Evolutionary conservation across 2,797 vertebrate species (phyloP), one percentile per base, ranked within the genome.

Genomic region (Lutjanus argentimaculatus): DNA sequence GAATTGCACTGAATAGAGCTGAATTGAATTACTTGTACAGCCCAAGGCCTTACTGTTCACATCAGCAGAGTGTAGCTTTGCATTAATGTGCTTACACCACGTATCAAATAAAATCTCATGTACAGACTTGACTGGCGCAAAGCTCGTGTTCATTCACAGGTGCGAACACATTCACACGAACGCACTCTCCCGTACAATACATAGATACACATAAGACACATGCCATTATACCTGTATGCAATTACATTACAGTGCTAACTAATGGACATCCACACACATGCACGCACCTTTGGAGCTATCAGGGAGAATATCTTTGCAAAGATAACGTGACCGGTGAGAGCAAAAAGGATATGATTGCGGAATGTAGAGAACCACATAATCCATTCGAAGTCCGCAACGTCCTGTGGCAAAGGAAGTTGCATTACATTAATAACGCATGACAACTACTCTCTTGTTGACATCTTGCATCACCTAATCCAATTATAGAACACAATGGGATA

Each of bases 301-400:
- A 99, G 93, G 13, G 97, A 96, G 94, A 97, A 97, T 85, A 99
- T 95, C 93, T 99, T 99, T 87, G 95, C 98, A 40, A 99, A 98
- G 77, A 99, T 97, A 82, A 99, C 95, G 0, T 99, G 98, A 76
- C 98, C 98, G 0, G 95, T 90, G 68, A 99, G 97, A 61, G 96
- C 96, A 9, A 99, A 99, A 89, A 99, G 73, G 90, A 99, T 99
- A 94, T 98, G 61, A 46, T 98, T 98, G 81, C 98, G 95, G 95
- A 99, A 98, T 6, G 97, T 97, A 63, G 96, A 95, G 93, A 99
- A 99, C 98, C 98, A 99, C 98, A 99, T 99, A 79, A 96, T 94
- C 98, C 98, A 99, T 84, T 99, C 98, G 16, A 99, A 99, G 91
- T 99, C 98, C 0, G 98, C 96, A 19, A 95, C 95, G 0, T 99